Base-by-base conservation (phyloP, 2,797 vertebrate species). In the Gymnodraco acuticeps region DNA sequence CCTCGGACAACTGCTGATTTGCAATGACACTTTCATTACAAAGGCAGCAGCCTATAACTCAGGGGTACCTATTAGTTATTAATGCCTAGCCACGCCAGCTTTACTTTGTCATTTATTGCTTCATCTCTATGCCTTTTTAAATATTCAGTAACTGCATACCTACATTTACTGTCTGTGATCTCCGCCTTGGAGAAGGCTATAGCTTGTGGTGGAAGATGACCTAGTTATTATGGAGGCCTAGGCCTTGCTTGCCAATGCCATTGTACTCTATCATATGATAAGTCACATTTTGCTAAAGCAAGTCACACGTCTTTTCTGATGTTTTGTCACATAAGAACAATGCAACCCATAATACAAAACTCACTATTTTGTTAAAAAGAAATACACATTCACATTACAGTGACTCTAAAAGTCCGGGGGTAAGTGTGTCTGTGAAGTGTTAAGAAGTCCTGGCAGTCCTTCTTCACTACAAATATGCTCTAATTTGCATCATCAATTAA, bases 21-120 rank as follows among this genome's bases (percentile, higher is more conserved):
- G 95, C 94, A 95, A 92, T 94, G 94, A 95, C 95, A 95, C 93
- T 95, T 96, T 94, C 95, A 95, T 96, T 96, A 95, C 93, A 92
- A 94, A 83, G 82, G 87, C 90, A 92, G 90, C 82, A 83, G 93
- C 93, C 94, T 93, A 95, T 96, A 95, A 96, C 92, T 96, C 95
- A 94, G 87, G 78, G 91, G 77, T 87, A 77, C 84, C 90, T 93
- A 94, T 96, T 95, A 95, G 95, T 94, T 95, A 95, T 96, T 96
- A 95, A 96, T 96, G 94, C 88, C 85, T 72, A 87, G 92, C 92
- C 93, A 92, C 93, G 89, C 95, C 94, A 95, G 95, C 94, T 95
- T 95, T 95, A 94, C 93, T 95, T 93, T 95, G 94, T 95, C 95
- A 95, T 96, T 95, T 95, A 96, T 94, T 95, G 95, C 95, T 95